Evolutionary conservation across 2,797 vertebrate species (phyloP).

Genomic region (Pseudochirops cupreus): DNA sequence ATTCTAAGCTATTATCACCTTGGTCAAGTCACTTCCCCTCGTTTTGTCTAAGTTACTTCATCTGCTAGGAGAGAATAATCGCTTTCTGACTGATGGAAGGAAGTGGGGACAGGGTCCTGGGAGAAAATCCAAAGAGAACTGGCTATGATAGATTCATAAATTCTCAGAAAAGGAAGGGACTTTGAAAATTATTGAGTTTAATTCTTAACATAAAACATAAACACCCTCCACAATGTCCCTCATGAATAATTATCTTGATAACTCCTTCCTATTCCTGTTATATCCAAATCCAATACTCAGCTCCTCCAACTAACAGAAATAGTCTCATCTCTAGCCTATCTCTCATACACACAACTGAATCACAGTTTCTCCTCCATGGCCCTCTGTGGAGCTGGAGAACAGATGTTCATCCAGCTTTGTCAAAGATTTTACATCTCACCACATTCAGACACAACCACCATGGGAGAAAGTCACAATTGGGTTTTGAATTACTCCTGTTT

Average conservation of each 20-base stretch:
- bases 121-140: background rate
- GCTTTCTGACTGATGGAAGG: background rate
- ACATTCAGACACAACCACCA: background rate
- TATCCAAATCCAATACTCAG: background rate
- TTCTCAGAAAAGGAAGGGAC: background rate
- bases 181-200: background rate
- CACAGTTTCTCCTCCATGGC: background rate
- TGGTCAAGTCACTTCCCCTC: background rate
- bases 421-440: background rate
- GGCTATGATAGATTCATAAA: background rate
- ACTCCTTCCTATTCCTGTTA: background rate
- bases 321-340: background rate
- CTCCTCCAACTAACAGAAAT: background rate
- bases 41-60: background rate
- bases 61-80: background rate
- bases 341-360: background rate
- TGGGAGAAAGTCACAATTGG: background rate
- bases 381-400: background rate
- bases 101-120: background rate
- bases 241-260: background rate
- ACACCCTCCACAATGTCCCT: background rate
- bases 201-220: background rate
- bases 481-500: background rate
- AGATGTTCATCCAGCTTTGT: background rate
- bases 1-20: background rate